Evolutionary conservation across 2,113 vertebrate species (phyloP).

Genomic region (Tupaia tana): DNA sequence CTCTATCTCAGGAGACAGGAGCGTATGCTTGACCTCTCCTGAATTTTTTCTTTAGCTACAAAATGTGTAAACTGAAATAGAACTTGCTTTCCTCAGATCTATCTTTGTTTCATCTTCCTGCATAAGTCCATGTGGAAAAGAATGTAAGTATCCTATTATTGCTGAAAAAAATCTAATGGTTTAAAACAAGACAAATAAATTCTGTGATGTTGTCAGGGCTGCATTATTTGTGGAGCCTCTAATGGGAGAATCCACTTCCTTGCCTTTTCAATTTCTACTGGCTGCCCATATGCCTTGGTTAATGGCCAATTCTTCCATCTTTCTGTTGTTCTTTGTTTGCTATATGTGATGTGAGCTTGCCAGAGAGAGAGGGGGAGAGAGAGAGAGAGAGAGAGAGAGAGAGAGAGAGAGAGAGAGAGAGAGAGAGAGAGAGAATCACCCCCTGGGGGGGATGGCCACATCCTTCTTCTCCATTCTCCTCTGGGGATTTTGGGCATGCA

Average conservation of each 20-base stretch:
- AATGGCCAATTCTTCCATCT: neutral
- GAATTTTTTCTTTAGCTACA: neutral
- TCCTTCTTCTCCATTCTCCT: too few species aligned
- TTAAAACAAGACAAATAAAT: neutral
- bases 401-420: too few species aligned
- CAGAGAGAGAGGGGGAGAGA: too few species aligned
- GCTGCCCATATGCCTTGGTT: neutral
- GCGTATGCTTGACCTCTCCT: neutral
- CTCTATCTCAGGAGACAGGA: neutral
- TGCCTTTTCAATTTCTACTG: neutral
- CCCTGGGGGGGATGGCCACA: too few species aligned
- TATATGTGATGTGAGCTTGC: too few species aligned
- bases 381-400: too few species aligned
- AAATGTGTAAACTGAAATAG: neutral
- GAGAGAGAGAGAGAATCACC: too few species aligned
- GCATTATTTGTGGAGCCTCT: neutral
- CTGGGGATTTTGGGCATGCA: too few species aligned
- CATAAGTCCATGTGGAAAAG: neutral
- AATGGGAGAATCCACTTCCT: neutral
- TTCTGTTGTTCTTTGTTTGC: neutral
- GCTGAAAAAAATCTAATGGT: neutral
- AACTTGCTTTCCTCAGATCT: neutral
- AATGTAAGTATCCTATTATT: neutral
- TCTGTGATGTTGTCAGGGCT: neutral
- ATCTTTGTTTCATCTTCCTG: neutral